phyloP scores from a whole-genome alignment of 1,140 invertebrate species.

The Callitettix versicolor region DNA sequence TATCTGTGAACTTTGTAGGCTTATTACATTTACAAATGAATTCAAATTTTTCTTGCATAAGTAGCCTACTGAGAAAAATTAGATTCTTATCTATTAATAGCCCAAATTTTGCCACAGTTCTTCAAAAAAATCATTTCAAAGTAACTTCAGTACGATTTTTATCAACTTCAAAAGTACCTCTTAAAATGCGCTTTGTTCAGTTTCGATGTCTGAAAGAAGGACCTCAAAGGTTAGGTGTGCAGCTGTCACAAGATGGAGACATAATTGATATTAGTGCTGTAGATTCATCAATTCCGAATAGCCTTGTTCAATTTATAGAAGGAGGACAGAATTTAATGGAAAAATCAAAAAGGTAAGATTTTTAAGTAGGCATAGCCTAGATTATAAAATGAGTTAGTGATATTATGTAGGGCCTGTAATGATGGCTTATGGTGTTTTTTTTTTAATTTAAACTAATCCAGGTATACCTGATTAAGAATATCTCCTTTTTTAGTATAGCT shows the following conservation, averaged over 20 bases:
- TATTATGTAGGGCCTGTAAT: slow-evolving; percentile 27
- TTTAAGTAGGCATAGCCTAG: no score
- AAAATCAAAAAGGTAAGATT: slow-evolving; percentile 40
- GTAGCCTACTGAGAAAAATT: no score
- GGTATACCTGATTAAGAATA: no score
- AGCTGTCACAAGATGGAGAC: slow-evolving; percentile 40
- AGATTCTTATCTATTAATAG: no score
- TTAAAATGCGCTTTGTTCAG: slow-evolving; percentile 44
- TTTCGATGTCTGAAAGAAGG: slow-evolving; percentile 36
- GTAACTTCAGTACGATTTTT: not conserved
- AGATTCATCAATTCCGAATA: slow-evolving; percentile 45
- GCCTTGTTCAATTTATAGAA: slow-evolving; percentile 42
- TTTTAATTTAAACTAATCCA: no score
- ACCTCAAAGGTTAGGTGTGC: slow-evolving; percentile 44
- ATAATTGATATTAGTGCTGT: slow-evolving; percentile 46
- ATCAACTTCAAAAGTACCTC: not conserved
- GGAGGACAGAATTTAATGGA: slow-evolving; percentile 35
- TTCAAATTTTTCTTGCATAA: no score
- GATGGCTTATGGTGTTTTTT: no score
- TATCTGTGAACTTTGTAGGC: no score
- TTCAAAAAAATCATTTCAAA: not conserved
- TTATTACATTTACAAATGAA: no score
- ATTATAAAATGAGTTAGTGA: not conserved
- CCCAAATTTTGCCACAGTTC: no score
- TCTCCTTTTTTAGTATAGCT: no score